Evolutionary conservation across 2,888 invertebrate species (phyloP), one percentile per base, ranked within the genome.

Genomic region (Tuberolachnus salignus): DNA sequence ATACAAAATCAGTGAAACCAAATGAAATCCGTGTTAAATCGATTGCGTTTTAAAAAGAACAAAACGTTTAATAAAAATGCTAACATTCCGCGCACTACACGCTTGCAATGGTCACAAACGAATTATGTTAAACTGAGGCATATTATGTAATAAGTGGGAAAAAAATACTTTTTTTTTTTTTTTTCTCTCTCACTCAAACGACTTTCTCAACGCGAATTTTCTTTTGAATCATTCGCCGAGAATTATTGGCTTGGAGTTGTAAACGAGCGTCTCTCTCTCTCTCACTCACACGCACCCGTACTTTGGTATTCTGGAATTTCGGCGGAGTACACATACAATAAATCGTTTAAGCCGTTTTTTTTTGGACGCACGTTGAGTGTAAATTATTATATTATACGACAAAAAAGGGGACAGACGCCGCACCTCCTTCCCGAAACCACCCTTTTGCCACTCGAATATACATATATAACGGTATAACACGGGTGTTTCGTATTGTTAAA

Each of bases 291-390:
- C 23, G 8, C 34, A 19, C n/a, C 8, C 8, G n/a, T 19, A 13
- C 34, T 1, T 8, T 1, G 19, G 63, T 42, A 42, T 63, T 67
- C 49, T n/a, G 0, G 19, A 34, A 42, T 69, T 55, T 70, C 23
- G 16, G 23, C 9, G 8, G 14, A 44, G 44, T 57, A 26, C 59
- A 59, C n/a, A n/a, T n/a, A n/a, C n/a, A n/a, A n/a, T 70, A 71
- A 71, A 71, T 59, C 71, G 26, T 71, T 46, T n/a, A 16, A n/a
- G n/a, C 16, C 11, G 44, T 57, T 55, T 55, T n/a, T n/a, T n/a
- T n/a, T 44, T 21, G 55, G 21, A 21, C 42, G 42, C 26, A 13
- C 10, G 26, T n/a, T n/a, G 1, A 13, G 11, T n/a, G n/a, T n/a
- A n/a, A n/a, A n/a, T n/a, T n/a, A n/a, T n/a, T n/a, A n/a, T n/a